Evolutionary conservation across 2,113 vertebrate species (phyloP), one percentile per base, ranked within the genome.

Genomic region (Oreotragus oreotragus): DNA sequence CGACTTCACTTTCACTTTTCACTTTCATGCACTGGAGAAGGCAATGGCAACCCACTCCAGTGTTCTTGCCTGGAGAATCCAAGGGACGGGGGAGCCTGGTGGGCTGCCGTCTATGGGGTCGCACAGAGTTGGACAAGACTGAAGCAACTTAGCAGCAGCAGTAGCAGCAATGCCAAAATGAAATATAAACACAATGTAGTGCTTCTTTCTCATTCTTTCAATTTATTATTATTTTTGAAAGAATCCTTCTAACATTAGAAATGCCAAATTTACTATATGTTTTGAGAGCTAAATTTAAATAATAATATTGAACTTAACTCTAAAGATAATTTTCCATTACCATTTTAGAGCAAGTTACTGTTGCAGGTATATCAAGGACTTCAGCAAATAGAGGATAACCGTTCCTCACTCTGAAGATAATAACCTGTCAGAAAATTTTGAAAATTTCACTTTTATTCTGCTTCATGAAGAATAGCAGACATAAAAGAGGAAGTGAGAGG

Each of bases 401-500:
- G 2, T 51, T 97, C n/a, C 83, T 58, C 19, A 73, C 25, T 73
- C 55, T 93, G 62, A 94, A 96, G 97, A 79, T 55, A 81, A 79
- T 8, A 51, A 93, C 10, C 47, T 89, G 21, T 81, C 36, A 91
- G 21, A 81, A 96, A 91, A n/a, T 16, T 89, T 86, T 64, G 5
- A 19, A 77, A 93, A 85, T 70, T 94, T 94, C 49, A 95, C 49
- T 92, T 96, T 66, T 57, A 94, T 88, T 92, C 83, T 98, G 47
- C 25, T 91, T 93, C 73, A 86, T 2, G 66, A 27, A 87, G 27
- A 96, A 93, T 3, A 90, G 70, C 9, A 27, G 27, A 76, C 23
- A 76, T 58, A 94, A 80, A 90, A 64, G 6, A 92, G 5, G 88
- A 94, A 14, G 73, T 25, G 8, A 92, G 94, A 70, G 5, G 16